Evolutionary conservation across 2,113 vertebrate genomes (phyloP).

Genomic region (Mustela lutreola): DNA sequence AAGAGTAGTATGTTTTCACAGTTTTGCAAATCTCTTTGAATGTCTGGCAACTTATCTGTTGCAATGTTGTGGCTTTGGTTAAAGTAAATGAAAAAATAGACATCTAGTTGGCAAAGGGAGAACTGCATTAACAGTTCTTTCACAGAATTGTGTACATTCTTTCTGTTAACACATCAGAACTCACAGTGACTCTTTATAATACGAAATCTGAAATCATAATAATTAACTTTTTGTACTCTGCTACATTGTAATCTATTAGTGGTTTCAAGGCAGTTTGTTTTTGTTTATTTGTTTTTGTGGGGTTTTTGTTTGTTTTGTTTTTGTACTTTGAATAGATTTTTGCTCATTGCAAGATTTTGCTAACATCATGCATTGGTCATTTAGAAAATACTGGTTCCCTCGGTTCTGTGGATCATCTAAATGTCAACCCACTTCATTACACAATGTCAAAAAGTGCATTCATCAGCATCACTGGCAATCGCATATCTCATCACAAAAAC

Average conservation of each 20-base stretch:
- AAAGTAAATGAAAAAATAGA: not conserved
- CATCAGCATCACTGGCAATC: not conserved
- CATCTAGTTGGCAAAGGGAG: not conserved
- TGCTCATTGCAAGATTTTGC: not conserved
- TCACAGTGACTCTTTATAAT: not conserved
- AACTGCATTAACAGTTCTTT: not conserved
- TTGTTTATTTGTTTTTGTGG: too few relatives aligned
- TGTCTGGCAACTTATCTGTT: not conserved
- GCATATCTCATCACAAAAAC: not conserved
- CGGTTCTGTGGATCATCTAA: not conserved
- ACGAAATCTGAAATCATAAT: not conserved
- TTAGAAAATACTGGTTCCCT: not conserved
- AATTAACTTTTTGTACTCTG: not conserved
- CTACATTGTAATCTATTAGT: not conserved
- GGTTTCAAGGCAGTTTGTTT: not conserved
- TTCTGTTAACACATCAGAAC: not conserved
- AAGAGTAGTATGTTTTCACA: not conserved
- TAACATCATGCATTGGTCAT: not conserved
- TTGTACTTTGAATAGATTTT: not conserved
- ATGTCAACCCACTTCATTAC: not conserved
- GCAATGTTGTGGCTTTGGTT: not conserved
- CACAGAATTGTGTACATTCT: not conserved
- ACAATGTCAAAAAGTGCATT: not conserved
- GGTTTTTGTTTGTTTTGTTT: not conserved
- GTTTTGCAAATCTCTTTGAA: not conserved